A percentile compares a stretch with the other conserved stretches of the same genome.
Conservation (phyloP, 2,888 invertebrate species). For the Pocota personata region DNA sequence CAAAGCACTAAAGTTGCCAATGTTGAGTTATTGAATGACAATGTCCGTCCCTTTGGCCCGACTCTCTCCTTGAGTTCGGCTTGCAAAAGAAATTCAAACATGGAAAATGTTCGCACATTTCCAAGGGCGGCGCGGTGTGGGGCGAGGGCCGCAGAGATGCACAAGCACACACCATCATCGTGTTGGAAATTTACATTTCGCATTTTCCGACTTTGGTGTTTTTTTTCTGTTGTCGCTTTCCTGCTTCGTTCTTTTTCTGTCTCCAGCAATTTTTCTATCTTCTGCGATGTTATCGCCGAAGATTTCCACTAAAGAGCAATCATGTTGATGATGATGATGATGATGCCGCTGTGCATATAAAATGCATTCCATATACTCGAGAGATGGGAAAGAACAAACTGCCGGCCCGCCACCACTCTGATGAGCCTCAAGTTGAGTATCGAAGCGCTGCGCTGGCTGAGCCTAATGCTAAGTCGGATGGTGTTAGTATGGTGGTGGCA, state of each 20-base stretch:
- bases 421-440: conserved; percentile 50
- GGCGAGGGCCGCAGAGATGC: background rate
- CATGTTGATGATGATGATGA: conserved; percentile 72
- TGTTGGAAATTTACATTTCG: conserved; percentile 66
- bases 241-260: conserved; percentile 37
- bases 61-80: background rate
- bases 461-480: conserved; percentile 59
- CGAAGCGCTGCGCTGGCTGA: background rate
- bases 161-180: conserved; percentile 2
- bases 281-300: conserved; percentile 68
- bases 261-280: conserved; percentile 66
- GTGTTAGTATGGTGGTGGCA: conserved; percentile 64
- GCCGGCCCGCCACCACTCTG: conserved; percentile 19
- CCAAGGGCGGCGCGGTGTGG: conserved; percentile 18
- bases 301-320: conserved; percentile 73
- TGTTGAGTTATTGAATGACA: conserved; percentile 74
- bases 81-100: conserved; percentile 29
- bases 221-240: background rate
- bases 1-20: conserved; percentile 67
- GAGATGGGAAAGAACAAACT: conserved; percentile 46
- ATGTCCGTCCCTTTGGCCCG: conserved; percentile 29
- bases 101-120: conserved; percentile 67
- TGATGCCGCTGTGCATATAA: conserved; percentile 59
- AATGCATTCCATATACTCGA: conserved; percentile 63
- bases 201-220: conserved; percentile 46